Percentiles rank a stretch among this genome's conserved stretches.
Conservation (phyloP, 2,113 vertebrate species). For the Trinectes maculatus region DNA sequence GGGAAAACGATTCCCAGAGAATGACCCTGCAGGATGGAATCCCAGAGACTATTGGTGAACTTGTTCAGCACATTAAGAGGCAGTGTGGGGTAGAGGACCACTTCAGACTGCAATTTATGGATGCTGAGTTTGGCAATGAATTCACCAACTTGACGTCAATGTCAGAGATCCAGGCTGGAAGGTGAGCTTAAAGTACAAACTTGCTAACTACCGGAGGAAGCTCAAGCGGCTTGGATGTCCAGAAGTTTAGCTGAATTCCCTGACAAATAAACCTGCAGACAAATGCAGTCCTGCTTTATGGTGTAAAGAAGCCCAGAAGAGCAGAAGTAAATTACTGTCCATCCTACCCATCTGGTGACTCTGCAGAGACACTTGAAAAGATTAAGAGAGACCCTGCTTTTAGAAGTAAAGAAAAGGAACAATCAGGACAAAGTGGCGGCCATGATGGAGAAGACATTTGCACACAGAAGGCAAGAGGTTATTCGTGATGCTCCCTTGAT, state of each 20-base stretch:
- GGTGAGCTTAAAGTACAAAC: too few relatives aligned
- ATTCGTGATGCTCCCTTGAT: background rate
- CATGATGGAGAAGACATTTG: background rate
- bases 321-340: too few relatives aligned
- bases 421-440: background rate
- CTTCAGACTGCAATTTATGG: constrained; percentile 13
- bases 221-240: too few relatives aligned
- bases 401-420: too few relatives aligned
- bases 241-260: too few relatives aligned
- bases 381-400: too few relatives aligned
- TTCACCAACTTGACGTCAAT: constrained; percentile 10
- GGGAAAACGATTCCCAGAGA: background rate
- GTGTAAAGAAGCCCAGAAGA: too few relatives aligned
- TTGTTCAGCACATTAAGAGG: constrained; percentile 1
- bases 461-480: background rate
- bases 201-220: too few relatives aligned
- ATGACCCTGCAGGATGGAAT: constrained; percentile 3
- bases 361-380: too few relatives aligned
- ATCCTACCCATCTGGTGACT: too few relatives aligned
- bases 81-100: background rate
- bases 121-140: constrained; percentile 12
- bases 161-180: background rate
- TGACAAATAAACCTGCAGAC: too few relatives aligned
- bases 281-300: too few relatives aligned
- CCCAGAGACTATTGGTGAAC: constrained; percentile 2